phyloP scores from a whole-genome alignment of 2,888 invertebrate species.

The Sarcophaga caerulescens region DNA sequence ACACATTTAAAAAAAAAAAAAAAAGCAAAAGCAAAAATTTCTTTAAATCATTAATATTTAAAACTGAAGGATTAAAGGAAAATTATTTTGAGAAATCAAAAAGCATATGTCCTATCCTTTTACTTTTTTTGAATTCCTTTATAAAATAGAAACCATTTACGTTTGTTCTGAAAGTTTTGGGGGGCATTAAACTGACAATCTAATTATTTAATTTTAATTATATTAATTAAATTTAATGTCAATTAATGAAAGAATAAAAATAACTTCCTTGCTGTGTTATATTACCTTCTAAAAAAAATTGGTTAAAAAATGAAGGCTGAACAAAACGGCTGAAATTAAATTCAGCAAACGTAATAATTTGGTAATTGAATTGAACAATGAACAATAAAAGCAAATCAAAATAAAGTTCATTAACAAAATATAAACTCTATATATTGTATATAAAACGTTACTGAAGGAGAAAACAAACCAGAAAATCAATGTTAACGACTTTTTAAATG shows the following conservation, averaged over 20 bases:
- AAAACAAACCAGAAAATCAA: constrained; percentile 2
- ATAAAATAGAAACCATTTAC: background rate
- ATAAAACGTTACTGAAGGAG: too few species aligned
- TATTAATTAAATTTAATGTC: background rate
- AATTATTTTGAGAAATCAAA: background rate
- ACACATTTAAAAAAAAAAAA: background rate
- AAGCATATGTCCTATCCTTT: background rate
- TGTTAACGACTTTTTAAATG: constrained; percentile 49
- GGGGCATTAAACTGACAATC: too few species aligned
- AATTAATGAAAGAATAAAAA: background rate
- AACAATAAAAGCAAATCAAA: constrained; percentile 7
- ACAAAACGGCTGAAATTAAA: constrained; percentile 25
- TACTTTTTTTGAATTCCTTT: background rate
- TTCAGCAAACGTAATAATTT: constrained; percentile 33
- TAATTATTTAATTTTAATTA: too few species aligned
- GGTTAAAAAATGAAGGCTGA: constrained; percentile 23
- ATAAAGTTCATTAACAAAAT: constrained; percentile 54
- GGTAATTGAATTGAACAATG: constrained; percentile 29
- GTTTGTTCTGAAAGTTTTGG: too few species aligned
- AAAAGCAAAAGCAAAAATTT: background rate
- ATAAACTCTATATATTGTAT: too few species aligned
- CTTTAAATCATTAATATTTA: background rate
- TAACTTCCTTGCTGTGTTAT: constrained; percentile 29
- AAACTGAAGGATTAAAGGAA: background rate
- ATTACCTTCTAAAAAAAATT: constrained; percentile 10